Conservation (phyloP, 1,140 invertebrate species). For the Drosophila serrata region DNA sequence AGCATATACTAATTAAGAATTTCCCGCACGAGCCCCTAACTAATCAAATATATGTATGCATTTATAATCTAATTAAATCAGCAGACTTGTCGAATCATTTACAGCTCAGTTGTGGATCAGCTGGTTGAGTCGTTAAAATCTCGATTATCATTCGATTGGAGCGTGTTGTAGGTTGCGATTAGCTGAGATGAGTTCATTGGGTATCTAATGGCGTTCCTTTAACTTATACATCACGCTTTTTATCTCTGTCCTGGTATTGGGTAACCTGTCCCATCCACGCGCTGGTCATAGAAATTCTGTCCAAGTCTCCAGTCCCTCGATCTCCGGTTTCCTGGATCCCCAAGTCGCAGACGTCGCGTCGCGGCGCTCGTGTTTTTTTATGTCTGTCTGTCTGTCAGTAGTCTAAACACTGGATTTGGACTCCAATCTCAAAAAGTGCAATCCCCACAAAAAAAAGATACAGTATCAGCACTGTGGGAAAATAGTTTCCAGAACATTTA, state of each 20-base stretch:
- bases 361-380: slow-evolving; percentile 22
- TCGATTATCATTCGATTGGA: slow-evolving; percentile 24
- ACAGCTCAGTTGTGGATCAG: slow-evolving; percentile 15
- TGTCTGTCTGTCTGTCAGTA: slow-evolving; percentile 27
- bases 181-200: slow-evolving; percentile 34
- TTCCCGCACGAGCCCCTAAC: slow-evolving; percentile 27
- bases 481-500: neutral
- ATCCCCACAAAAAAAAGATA: slow-evolving; percentile 48
- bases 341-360: slow-evolving; percentile 24
- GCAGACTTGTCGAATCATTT: slow-evolving; percentile 22
- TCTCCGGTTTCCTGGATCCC: slow-evolving; percentile 3
- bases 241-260: neutral
- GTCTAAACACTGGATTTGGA: slow-evolving; percentile 31
- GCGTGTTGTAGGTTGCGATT: slow-evolving; percentile 25
- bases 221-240: neutral
- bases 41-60: slow-evolving; percentile 13
- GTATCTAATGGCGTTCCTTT: slow-evolving; percentile 1
- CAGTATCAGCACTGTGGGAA: slow-evolving; percentile 28
- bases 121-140: slow-evolving; percentile 21
- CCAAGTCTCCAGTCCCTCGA: neutral
- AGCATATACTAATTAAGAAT: slow-evolving; percentile 31
- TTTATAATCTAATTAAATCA: slow-evolving; percentile 35
- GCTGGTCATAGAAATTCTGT: slow-evolving; percentile 26
- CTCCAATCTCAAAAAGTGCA: slow-evolving; percentile 34
- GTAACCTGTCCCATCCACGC: slow-evolving; percentile 35